A percentile compares a stretch with the other conserved stretches of the same genome.
phyloP scores from a whole-genome alignment of 2,113 vertebrate genomes.

The Sminthopsis crassicaudata region DNA sequence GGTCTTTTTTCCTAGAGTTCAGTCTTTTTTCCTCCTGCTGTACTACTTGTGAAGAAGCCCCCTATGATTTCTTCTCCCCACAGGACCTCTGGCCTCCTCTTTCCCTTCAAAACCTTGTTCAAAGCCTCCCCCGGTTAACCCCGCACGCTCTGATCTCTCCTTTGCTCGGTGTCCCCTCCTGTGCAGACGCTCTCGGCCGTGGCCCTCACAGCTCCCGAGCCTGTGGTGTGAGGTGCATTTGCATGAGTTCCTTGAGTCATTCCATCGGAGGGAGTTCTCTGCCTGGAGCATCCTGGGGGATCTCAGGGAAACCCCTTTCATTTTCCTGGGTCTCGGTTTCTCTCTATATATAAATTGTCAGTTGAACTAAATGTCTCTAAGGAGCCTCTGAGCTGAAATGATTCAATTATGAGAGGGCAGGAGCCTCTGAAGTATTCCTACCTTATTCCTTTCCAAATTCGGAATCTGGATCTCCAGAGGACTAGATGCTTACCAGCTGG shows the following conservation, averaged over 20 bases:
- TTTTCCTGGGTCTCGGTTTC: neutral
- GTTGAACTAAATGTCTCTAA: neutral
- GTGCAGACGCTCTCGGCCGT: neutral
- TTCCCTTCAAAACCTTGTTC: neutral
- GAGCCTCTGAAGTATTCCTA: neutral
- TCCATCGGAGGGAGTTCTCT: neutral
- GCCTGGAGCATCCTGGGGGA: neutral
- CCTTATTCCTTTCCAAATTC: neutral
- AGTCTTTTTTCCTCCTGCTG: neutral
- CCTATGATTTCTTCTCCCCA: neutral
- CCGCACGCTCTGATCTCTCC: neutral
- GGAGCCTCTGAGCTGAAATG: neutral
- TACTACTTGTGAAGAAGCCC: neutral
- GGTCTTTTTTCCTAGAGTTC: neutral
- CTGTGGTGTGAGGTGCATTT: neutral
- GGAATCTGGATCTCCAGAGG: neutral
- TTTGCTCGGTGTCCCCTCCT: neutral
- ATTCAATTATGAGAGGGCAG: neutral
- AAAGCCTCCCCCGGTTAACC: neutral
- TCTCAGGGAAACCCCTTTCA: neutral
- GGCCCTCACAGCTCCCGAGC: neutral
- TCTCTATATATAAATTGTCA: neutral
- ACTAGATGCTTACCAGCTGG: neutral
- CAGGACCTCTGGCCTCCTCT: neutral
- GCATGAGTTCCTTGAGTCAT: neutral